These are phyloP conservation scores for Rambutsinella grinnellia DNA, from an alignment of 2,888 invertebrate genomes.

Conservation along the genomic window DNA sequence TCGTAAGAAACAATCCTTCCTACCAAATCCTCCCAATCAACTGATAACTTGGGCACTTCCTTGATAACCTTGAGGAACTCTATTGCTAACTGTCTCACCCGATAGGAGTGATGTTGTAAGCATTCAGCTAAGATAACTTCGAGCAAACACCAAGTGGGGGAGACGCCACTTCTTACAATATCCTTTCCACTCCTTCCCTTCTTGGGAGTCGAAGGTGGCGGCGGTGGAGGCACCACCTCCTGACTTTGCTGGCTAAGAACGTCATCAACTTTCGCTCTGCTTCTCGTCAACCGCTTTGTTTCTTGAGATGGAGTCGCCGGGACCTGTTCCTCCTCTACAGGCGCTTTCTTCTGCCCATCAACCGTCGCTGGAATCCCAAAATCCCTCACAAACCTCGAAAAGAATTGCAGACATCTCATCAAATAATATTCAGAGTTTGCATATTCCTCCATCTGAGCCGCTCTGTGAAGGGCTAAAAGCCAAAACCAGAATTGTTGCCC, in stretches of 20 bases:
- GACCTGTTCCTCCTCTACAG: no score
- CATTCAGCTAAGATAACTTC: slow-evolving; percentile 57
- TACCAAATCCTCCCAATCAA: slow-evolving; percentile 51
- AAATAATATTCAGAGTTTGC: slow-evolving; percentile 19
- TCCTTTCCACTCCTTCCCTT: background rate
- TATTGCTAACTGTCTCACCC: slow-evolving; percentile 49
- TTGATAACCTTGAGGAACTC: slow-evolving; percentile 48
- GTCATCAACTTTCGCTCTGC: slow-evolving; percentile 34
- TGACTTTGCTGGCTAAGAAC: background rate
- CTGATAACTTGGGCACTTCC: slow-evolving; percentile 35
- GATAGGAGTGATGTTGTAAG: slow-evolving; percentile 50
- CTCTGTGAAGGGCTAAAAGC: slow-evolving; percentile 8
- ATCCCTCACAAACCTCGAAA: slow-evolving; percentile 8
- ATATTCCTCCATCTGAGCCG: background rate
- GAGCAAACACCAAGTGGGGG: slow-evolving; percentile 48
- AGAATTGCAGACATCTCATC: slow-evolving; percentile 41
- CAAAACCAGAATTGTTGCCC: slow-evolving; percentile 37
- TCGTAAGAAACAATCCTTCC: slow-evolving; percentile 37
- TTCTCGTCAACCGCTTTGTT: slow-evolving; percentile 32
- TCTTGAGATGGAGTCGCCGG: background rate
- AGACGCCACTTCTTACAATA: slow-evolving; percentile 1
- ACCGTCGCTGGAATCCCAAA: slow-evolving; percentile 31
- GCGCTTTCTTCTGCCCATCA: no score
- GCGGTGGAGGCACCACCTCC: no score
- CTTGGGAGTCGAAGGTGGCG: background rate